Base-by-base conservation (phyloP, 2,888 invertebrate genomes). In the Chrysolina oricalcia region DNA sequence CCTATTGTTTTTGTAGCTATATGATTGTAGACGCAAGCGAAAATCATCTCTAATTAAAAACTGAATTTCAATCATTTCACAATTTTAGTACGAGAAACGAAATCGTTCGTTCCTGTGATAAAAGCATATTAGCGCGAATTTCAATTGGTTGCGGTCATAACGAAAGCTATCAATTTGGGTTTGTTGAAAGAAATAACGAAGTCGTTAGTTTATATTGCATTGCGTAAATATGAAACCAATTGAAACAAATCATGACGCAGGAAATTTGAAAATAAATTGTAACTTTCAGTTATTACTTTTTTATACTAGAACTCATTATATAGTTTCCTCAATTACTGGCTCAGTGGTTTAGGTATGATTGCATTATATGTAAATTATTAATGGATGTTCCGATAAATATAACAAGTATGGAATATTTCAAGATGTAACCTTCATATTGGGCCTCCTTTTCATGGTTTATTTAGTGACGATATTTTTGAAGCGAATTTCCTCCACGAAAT, bases 251-350 rank as follows among this genome's bases (percentile, higher is more conserved):
- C 10, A 59, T 23, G n/a, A 35, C 10, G 35, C 59, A 59, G 59
- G 59, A 27, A 27, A 59, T 59, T 59, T 35, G n/a, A 59, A 59
- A 59, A 59, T 59, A 59, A 59, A 59, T 59, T 35, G 59, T 59
- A n/a, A 59, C 59, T 23, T 59, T 59, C 59, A 35, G 13, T 59
- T 59, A 59, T 59, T 59, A 17, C 59, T 27, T 9, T 27, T 59
- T 59, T 35, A 9, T n/a, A 27, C 8, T 0, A 4, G n/a, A 59
- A n/a, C 59, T 35, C 35, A 59, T 59, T 35, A 35, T 35, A 8
- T 19, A 9, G n/a, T 59, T 35, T 59, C 59, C 59, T 59, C 59
- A 35, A 59, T 59, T 35, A 35, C 17, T 6, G 17, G n/a, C 23
- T 59, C 59, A 35, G 10, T n/a, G 15, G 15, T 35, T 59, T 35